A percentile compares a stretch with the other conserved stretches of the same genome.
phyloP scores from a whole-genome alignment of 2,797 vertebrate species.

The Xenopus petersii region DNA sequence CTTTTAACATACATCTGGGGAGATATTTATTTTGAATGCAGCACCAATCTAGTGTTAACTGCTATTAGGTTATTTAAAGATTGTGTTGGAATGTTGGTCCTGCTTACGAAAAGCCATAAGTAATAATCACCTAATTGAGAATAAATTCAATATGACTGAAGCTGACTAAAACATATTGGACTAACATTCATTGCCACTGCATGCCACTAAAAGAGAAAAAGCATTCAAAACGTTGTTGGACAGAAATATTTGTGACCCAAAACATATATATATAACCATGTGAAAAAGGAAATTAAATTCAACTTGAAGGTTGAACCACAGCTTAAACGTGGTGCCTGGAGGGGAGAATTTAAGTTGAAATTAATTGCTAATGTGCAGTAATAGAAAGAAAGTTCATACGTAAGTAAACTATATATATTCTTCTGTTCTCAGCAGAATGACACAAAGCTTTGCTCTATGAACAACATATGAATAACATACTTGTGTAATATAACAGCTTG shows the following conservation, averaged over 20 bases:
- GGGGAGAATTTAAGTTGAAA: background rate
- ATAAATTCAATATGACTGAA: background rate
- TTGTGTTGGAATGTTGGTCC: background rate
- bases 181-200: too few species aligned
- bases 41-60: background rate
- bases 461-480: conserved; percentile 41
- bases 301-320: conserved; percentile 12
- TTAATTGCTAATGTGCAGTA: conserved; percentile 13
- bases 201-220: too few species aligned
- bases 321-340: conserved; percentile 2
- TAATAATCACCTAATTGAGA: conserved; percentile 8
- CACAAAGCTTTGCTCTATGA: conserved; percentile 25
- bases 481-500: conserved; percentile 42
- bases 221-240: too few species aligned
- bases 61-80: background rate
- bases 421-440: background rate
- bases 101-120: background rate
- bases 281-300: conserved; percentile 14
- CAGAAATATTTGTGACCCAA: conserved; percentile 15
- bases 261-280: conserved; percentile 37
- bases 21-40: too few species aligned
- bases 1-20: too few species aligned
- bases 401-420: background rate
- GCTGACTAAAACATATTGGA: too few species aligned
- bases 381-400: background rate